phyloP scores from a whole-genome alignment of 2,113 vertebrate species.

The Ploceus nigricollis region DNA sequence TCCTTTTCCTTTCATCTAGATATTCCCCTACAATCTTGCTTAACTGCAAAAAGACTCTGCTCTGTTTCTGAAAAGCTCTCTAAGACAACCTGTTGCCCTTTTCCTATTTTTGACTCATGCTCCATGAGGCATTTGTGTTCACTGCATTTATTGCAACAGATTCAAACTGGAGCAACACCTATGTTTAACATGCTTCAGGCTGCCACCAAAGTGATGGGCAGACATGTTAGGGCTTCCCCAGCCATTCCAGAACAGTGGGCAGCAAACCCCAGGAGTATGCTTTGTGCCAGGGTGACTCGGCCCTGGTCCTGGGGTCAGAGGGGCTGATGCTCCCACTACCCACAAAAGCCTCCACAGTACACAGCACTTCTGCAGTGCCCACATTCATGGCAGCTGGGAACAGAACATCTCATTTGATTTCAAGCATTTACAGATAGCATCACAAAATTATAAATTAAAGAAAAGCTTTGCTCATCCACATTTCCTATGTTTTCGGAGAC shows the following conservation, averaged over 20 bases:
- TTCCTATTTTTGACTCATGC: background rate
- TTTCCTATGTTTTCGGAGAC: background rate
- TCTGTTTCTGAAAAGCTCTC: background rate
- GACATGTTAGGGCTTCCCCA: accelerated
- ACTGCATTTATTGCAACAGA: background rate
- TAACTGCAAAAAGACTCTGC: background rate
- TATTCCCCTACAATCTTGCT: background rate
- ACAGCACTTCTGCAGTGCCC: background rate
- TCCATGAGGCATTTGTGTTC: accelerated
- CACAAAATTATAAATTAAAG: background rate
- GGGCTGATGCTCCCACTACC: background rate
- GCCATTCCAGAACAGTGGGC: background rate
- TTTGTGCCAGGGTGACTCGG: accelerated
- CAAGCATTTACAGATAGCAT: background rate
- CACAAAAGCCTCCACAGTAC: accelerated
- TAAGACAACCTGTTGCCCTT: background rate
- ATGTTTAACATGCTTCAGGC: background rate
- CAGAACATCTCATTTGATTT: background rate
- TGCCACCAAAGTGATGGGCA: background rate
- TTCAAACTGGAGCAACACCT: background rate
- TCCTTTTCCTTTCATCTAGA: background rate
- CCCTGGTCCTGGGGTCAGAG: background rate
- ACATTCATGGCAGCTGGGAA: background rate
- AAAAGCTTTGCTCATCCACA: background rate
- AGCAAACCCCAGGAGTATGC: background rate